Conservation (phyloP, 2,888 invertebrate genomes). For the Trileptium ribeirensis region DNA sequence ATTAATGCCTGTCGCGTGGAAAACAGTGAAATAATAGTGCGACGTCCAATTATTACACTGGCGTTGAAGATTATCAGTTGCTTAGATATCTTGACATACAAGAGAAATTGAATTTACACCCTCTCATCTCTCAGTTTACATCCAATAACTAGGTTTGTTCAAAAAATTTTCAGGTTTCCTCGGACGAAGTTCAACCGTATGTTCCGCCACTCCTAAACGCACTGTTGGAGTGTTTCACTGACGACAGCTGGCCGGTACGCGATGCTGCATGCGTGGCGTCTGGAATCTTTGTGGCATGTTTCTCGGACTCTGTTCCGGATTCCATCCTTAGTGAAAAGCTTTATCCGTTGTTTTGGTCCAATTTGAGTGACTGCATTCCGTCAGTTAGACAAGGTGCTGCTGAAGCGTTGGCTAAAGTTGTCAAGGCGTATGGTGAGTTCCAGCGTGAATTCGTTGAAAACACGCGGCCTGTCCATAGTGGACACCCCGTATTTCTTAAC, state of each 20-base stretch:
- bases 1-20: too few relatives aligned
- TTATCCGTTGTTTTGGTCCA: conserved; percentile 54
- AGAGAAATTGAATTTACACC: too few relatives aligned
- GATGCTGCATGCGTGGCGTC: conserved; percentile 59
- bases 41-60: too few relatives aligned
- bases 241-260: conserved; percentile 60
- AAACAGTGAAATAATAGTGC: too few relatives aligned
- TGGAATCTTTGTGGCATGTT: conserved; percentile 57
- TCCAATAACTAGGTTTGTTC: too few relatives aligned
- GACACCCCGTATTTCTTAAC: too few relatives aligned
- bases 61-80: too few relatives aligned
- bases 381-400: conserved; percentile 60
- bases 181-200: conserved; percentile 12
- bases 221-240: conserved; percentile 56
- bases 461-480: too few relatives aligned
- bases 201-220: conserved; percentile 55
- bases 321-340: conserved; percentile 51
- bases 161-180: too few relatives aligned
- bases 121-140: too few relatives aligned
- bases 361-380: conserved; percentile 57
- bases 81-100: too few relatives aligned
- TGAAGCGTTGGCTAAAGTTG: conserved; percentile 55
- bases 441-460: too few relatives aligned
- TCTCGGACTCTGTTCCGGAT: conserved; percentile 53
- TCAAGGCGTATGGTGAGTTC: conserved; percentile 49